These are phyloP conservation scores for Tyto alba DNA, from an alignment of 2,113 vertebrate species.

Conservation along the genomic window DNA sequence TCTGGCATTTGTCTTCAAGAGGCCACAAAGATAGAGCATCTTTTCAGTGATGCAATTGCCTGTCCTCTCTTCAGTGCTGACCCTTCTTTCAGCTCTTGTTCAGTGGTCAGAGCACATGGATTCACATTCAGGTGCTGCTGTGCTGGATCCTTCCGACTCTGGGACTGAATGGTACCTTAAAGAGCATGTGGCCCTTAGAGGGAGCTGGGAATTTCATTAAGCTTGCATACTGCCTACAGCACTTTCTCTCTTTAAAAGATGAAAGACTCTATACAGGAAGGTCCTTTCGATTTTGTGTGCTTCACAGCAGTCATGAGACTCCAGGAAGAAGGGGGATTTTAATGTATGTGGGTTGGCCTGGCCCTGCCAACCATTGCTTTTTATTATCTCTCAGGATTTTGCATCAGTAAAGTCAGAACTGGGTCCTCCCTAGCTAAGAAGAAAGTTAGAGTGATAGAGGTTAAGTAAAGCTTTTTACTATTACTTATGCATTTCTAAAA, in stretches of 20 bases:
- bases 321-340: background rate
- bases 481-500: background rate
- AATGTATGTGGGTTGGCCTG: background rate
- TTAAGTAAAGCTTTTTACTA: background rate
- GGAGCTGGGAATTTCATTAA: background rate
- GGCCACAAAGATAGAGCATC: background rate
- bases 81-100: background rate
- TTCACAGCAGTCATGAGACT: background rate
- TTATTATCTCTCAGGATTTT: background rate
- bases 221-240: background rate
- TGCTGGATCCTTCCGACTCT: background rate
- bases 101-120: accelerated
- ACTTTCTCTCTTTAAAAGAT: background rate
- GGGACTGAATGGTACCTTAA: background rate
- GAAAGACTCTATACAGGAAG: background rate
- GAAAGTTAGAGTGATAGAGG: background rate
- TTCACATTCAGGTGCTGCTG: background rate
- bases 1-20: background rate
- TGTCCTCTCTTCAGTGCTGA: background rate
- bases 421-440: background rate
- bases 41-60: background rate
- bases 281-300: background rate
- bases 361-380: background rate
- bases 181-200: background rate
- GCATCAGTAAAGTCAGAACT: background rate